Conservation (phyloP, 2,797 vertebrate genomes). For the Ptychadena robeensis region DNA sequence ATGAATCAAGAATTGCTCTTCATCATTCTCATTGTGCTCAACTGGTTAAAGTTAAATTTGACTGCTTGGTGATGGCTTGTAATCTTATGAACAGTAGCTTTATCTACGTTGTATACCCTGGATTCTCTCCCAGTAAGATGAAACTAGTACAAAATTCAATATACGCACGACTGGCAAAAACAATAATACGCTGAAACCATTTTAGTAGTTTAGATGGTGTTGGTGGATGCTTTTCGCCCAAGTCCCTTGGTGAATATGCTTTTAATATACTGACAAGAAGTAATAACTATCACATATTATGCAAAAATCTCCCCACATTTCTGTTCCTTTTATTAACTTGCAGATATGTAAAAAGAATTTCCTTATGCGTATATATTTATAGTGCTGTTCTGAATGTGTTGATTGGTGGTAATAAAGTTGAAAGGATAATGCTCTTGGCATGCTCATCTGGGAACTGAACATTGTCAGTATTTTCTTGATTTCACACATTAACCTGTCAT, state of each 20-base stretch:
- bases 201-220: neutral
- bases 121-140: neutral
- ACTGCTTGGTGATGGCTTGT: neutral
- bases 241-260: neutral
- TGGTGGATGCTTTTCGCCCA: neutral
- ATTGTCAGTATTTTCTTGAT: neutral
- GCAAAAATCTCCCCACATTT: neutral
- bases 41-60: neutral
- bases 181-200: neutral
- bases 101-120: neutral
- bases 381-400: neutral
- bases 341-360: neutral
- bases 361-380: neutral
- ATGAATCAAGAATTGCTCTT: neutral
- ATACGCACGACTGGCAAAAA: neutral
- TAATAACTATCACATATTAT: neutral
- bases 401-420: neutral
- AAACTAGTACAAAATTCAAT: neutral
- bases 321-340: neutral
- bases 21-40: neutral
- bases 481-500: conserved; percentile 29
- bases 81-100: neutral
- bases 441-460: neutral
- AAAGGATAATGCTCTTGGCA: neutral
- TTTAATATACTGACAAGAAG: neutral